Conservation (phyloP, 2,113 vertebrate genomes). For the Setophaga coronata region DNA sequence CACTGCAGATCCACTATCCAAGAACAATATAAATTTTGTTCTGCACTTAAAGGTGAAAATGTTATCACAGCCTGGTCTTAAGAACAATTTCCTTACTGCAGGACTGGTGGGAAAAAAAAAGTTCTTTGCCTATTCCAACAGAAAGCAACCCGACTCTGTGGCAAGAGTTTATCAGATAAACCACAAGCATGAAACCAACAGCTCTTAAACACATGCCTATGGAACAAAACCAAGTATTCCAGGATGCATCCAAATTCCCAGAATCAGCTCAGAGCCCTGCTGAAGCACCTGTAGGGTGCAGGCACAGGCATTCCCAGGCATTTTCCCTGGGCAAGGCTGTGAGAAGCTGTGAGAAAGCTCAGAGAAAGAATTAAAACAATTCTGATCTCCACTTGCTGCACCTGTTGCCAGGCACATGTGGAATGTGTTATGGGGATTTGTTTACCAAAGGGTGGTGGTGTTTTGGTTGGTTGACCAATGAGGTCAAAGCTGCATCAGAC, state of each 20-base stretch:
- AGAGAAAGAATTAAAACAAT: no score
- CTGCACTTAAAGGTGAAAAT: neutral
- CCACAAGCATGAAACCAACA: neutral
- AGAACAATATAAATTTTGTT: neutral
- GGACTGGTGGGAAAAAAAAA: neutral
- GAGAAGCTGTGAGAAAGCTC: no score
- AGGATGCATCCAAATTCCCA: neutral
- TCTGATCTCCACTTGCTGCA: no score
- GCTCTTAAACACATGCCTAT: neutral
- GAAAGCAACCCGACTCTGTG: neutral
- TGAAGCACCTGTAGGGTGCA: fast-evolving
- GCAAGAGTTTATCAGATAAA: neutral
- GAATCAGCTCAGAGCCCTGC: neutral
- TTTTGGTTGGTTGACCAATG: no score
- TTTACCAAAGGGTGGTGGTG: no score
- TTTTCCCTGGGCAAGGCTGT: no score
- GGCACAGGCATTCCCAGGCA: no score
- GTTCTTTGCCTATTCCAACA: neutral
- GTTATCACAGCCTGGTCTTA: neutral
- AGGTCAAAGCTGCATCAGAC: no score
- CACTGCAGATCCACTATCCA: neutral
- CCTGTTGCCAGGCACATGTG: no score
- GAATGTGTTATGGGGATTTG: no score
- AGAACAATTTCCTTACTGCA: neutral
- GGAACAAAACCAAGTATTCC: neutral